Base-by-base conservation (phyloP, 2,797 vertebrate genomes). In the Sebastes glaucus region DNA sequence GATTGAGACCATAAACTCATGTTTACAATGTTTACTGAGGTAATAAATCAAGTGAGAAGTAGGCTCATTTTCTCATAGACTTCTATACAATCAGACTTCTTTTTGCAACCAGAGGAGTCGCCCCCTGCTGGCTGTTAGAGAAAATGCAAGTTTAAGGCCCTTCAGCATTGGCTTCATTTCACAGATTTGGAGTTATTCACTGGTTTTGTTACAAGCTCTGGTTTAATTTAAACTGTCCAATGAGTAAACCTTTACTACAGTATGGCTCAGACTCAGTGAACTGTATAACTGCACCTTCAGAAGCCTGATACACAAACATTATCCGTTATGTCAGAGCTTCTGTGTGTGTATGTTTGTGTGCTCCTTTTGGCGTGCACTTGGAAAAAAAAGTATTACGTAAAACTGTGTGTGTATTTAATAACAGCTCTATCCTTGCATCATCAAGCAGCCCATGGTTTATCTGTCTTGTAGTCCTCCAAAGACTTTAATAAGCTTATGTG, bases 401-500 rank as follows among this genome's bases (percentile, higher is more conserved):
- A 80, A 22, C 4, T 14, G 6, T 46, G 23, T 42, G 64, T 71
- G 65, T 80, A 7, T 64, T 49, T 28, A 57, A 68, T 52, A 64
- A 57, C 22, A 66, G 11, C 75, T 82, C 67, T 55, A 38, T 80
- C 68, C 56, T 79, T 80, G 71, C 72, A 86, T 87, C 79, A 84
- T 72, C 61, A 72, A 68, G 38, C 28, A 81, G 63, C 62, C 55
- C 5, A 1, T 62, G 42, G 6, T 71, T 81, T 77, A 80, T 86
- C 77, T 69, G 27, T 67, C 65, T 77, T 78, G 72, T 72, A 25
- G 65, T 55, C n/a, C 63, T 78, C 79, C 60, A 67, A 75, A 87
- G 78, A 85, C 85, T 86, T 81, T 84, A 87, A 91, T 85, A 83
- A 75, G 86, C 81, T 85, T 79, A 84, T 71, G 81, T 63, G 59